Evolutionary conservation across 2,797 vertebrate species (phyloP).

Genomic region (Enteromius trimaculatus): DNA sequence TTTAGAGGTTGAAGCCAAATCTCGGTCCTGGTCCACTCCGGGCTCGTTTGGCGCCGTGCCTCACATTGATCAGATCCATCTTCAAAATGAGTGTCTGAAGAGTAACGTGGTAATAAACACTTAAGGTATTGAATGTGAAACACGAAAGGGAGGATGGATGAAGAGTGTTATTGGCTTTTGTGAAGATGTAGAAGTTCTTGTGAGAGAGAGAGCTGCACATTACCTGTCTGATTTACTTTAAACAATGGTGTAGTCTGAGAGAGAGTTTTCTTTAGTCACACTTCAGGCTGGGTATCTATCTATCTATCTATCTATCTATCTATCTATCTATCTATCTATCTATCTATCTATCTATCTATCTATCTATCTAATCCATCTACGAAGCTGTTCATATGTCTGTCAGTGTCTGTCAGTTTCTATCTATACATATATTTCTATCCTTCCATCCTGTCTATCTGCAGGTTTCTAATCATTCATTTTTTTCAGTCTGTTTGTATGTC

Average conservation of each 20-base stretch:
- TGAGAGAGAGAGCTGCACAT: background rate
- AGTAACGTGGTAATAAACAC: constrained; percentile 35
- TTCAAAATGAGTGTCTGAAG: constrained; percentile 27
- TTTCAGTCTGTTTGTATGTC: background rate
- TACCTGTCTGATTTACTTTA: background rate
- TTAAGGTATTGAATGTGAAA: constrained; percentile 30
- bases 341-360: background rate
- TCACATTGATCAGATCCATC: constrained; percentile 52
- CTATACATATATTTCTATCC: too few relatives aligned
- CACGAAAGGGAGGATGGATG: constrained; percentile 26
- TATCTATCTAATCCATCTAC: background rate
- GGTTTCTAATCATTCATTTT: too few relatives aligned
- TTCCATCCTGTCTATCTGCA: background rate
- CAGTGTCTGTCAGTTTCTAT: background rate
- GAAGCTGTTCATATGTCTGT: background rate
- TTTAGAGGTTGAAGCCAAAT: constrained; percentile 56
- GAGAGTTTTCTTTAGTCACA: background rate
- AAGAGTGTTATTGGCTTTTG: constrained; percentile 18
- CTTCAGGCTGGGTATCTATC: background rate
- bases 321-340: background rate
- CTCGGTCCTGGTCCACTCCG: constrained; percentile 30
- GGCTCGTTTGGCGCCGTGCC: constrained; percentile 35
- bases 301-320: background rate
- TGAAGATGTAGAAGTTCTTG: background rate
- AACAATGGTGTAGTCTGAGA: background rate